Base-by-base conservation (phyloP, 1,140 invertebrate species). In the Drosophila kanapiae region DNA sequence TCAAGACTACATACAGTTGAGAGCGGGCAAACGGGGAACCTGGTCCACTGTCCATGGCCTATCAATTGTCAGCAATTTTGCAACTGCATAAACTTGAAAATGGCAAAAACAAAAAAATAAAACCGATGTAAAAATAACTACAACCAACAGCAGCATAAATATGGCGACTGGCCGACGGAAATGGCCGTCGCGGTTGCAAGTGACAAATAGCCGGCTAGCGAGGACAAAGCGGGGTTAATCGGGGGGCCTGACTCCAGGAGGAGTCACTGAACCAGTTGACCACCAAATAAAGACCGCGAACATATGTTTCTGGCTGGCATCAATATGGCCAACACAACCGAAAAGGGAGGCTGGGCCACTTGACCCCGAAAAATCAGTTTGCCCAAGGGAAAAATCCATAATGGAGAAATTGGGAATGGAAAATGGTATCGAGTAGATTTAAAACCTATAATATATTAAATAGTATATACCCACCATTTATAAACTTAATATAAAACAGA, bases 221-320 rank as follows among this genome's bases (percentile, higher is more conserved):
- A 67, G 67, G 83, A 70, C 62, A 59, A 71, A 65, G 27, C 33
- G 42, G 42, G 74, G 42, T 45, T 11, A 42, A 37, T 14, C 29
- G 33, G 27, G 29, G 11, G 31, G 33, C 2, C 6, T 31, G 27
- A 45, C 69, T 64, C 45, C 43, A 51, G 62, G 47, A 35, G 59
- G 37, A 53, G 51, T 37, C 48, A 59, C 59, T 65, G 57, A 29
- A 65, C 75, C 58, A 53, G 71, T 78, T 67, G 75, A 91, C 90
- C 84, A 79, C 90, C 81, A 78, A 90, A 88, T 83, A 80, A 86
- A 78, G 79, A 90, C 90, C 85, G 61, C 90, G 79, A 91, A 90
- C 90, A 91, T 88, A 91, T 91, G 88, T 91, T 85, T 88, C 72
- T 84, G 83, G 75, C 70, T 16, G 63, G 33, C 67, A 67, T 33